Evolutionary conservation across 2,888 invertebrate species (phyloP), one percentile per base, ranked within the genome.

Genomic region (Cartodere bifasciata): DNA sequence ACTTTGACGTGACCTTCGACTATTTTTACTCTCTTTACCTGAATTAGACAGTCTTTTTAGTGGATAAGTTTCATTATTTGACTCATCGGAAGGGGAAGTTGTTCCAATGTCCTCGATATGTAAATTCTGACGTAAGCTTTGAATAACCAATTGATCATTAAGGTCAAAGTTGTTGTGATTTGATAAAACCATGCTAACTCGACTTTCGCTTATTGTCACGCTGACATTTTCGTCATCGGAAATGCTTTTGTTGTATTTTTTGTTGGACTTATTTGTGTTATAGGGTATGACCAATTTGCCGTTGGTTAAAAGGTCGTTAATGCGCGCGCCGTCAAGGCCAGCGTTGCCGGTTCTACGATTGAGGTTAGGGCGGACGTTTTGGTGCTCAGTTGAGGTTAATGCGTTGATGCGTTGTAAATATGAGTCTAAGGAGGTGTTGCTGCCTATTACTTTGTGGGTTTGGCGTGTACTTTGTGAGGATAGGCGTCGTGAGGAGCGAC

Each of bases 381-480:
- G 67, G 23, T 68, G 64, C 34, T 68, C 67, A 12, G 54, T 51
- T 34, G 70, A 69, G 1, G 70, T 68, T 7, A 70, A 61, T 1
- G 71, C 70, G 38, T 74, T 73, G 16, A 76, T 55, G 55, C 78
- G 68, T 50, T 77, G 77, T 20, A 74, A 65, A 55, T 84, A 83
- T 44, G 84, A 85, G 51, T 86, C 86, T 17, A 85, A 71, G 9
- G 85, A 85, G 1, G 83, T 80, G 23, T 79, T 79, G 53, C 84
- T 84, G 11, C 65, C 49, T 47, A n/a, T n/a, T n/a, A n/a, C n/a
- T n/a, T n/a, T n/a, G n/a, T n/a, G n/a, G n/a, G n/a, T n/a, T n/a
- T n/a, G n/a, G n/a, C n/a, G n/a, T n/a, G n/a, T n/a, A n/a, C n/a
- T n/a, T n/a, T n/a, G n/a, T n/a, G n/a, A n/a, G n/a, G n/a, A n/a